Base-by-base conservation (phyloP, 2,113 vertebrate genomes). In the Perca fluviatilis region DNA sequence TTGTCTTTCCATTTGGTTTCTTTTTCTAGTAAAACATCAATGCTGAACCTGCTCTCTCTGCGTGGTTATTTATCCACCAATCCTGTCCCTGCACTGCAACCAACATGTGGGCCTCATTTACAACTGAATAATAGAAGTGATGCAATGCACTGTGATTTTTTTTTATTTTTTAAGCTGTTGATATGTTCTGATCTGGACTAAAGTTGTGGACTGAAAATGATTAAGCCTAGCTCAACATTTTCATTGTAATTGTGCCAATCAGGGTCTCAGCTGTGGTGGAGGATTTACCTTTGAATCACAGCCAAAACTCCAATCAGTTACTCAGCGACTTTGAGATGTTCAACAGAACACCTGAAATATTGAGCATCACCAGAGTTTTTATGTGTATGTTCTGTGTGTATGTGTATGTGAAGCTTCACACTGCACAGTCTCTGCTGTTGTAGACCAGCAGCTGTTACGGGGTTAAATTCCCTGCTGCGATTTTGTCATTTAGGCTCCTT, bases 11-110 rank as follows among this genome's bases (percentile, higher is more conserved):
- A 90, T 91, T 85, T 79, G 79, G 62, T 89, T 93, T 93, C 46
- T 75, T 92, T 94, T 95, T 94, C 88, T 94, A 93, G 90, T 94
- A 94, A 95, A 94, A 94, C 86, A 92, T 92, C 86, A 88, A 88
- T 88, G 80, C 87, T 89, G 75, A 93, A 84, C 70, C 47, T 84
- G 30, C 19, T 50, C n/a, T 86, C 56, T 88, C 43, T 80, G 85
- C 79, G 86, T 94, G 83, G 40, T 89, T 91, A 75, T 93, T 86
- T 83, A 67, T 75, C 14, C 33, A 23, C 36, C 23, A 3, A 60
- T 73, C 1, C 40, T 40, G 1, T 49, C 33, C n/a, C 64, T 46
- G 12, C 14, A 25, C 5, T 10, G 11, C 72, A 33, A 49, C 15
- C 46, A 19, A 13, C 8, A 27, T 21, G 7, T 16, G 0, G 40